Evolutionary conservation across 2,888 invertebrate genomes (phyloP).

Genomic region (Andrena hattorfiana): DNA sequence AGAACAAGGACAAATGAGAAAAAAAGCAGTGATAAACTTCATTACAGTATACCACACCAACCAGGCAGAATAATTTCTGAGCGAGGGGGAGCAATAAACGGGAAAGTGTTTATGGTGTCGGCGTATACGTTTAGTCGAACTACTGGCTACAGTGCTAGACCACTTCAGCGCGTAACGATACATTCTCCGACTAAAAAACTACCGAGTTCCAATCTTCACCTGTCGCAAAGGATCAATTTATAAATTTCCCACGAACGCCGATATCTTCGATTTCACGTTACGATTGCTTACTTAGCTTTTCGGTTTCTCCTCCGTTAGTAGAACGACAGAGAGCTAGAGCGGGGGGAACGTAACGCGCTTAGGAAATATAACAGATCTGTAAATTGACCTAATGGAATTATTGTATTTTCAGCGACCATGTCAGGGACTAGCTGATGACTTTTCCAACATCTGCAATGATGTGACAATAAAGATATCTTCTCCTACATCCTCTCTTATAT

Average conservation of each 20-base stretch:
- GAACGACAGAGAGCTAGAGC: background rate
- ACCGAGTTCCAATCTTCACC: background rate
- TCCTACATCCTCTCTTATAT: slow-evolving; percentile 76
- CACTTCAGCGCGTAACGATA: too few relatives aligned
- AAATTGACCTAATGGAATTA: slow-evolving; percentile 20
- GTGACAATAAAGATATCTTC: slow-evolving; percentile 84
- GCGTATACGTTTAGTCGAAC: background rate
- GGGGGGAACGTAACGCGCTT: background rate
- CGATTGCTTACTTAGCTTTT: background rate
- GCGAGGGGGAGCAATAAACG: background rate
- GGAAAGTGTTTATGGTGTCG: background rate
- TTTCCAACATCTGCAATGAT: slow-evolving; percentile 80
- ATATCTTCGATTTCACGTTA: background rate
- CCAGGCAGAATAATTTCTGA: background rate
- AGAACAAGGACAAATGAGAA: too few relatives aligned
- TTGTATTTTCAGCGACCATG: slow-evolving; percentile 80
- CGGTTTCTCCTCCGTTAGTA: background rate
- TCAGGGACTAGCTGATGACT: slow-evolving; percentile 80
- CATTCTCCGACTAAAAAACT: background rate
- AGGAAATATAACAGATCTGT: background rate
- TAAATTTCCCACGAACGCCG: background rate
- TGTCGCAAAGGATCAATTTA: background rate
- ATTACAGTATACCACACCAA: background rate
- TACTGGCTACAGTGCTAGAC: background rate
- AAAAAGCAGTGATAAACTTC: too few relatives aligned